Base-by-base conservation (phyloP, 2,797 vertebrate genomes). In the Notolepis coatsorum region DNA sequence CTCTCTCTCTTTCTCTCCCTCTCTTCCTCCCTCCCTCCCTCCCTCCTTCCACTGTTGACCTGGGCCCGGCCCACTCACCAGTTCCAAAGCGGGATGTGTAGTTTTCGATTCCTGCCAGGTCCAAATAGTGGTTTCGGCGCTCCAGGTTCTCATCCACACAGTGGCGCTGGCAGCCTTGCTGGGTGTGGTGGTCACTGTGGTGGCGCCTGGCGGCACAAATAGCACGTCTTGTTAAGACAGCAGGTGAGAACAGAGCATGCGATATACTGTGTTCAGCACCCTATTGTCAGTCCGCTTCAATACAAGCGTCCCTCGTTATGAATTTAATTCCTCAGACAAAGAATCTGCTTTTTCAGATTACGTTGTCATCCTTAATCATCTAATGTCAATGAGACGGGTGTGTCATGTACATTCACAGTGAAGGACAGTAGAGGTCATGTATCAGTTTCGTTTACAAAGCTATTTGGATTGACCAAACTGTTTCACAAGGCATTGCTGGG, bases 91-190 rank as follows among this genome's bases (percentile, higher is more conserved):
- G 96, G 45, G 96, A 99, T 0, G 96, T 96, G 87, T 99, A 99
- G 92, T 99, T 99, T 84, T 99, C 98, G 55, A 99, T 98, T 80
- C 97, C 98, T 4, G 97, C 98, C 81, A 99, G 95, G 89, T 99
- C 98, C 89, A 99, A 92, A 82, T 99, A 99, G 95, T 99, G 98
- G 95, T 99, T 99, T 93, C 98, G 95, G 89, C 98, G 96, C 90
- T 99, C 98, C 62, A 98, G 95, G 90, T 99, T 99, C 91, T 99
- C 98, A 68, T 99, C 97, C 71, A 99, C 95, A 37, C 96, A 96
- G 71, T 96, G 95, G 80, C 94, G 94, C 82, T 94, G 95, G 92
- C 95, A 96, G 83, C 92, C 93, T 20, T 91, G 89, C 88, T 96
- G 95, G 75, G 92, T 73, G 83, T 89, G 89, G 83, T 90, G 88